Conservation (phyloP, 2,113 vertebrate species). For the Dolichallabes microphthalmus region DNA sequence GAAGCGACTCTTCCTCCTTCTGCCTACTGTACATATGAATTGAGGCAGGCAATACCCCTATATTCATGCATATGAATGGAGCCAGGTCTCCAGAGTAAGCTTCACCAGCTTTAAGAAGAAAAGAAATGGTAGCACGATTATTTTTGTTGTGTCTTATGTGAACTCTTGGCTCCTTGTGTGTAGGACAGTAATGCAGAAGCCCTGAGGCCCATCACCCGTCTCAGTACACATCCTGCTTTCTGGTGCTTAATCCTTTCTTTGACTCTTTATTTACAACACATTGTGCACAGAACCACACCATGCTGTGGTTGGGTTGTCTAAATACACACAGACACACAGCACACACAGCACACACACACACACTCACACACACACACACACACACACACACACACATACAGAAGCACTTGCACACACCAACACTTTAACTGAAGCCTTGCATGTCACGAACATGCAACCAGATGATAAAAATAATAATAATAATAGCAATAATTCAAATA, state of each 20-base stretch:
- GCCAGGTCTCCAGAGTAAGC: not conserved
- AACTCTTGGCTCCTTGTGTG: conserved; percentile 10
- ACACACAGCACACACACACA: conserved; percentile 21
- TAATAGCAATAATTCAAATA: too few relatives aligned
- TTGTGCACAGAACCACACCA: conserved; percentile 68
- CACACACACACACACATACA: conserved; percentile 27
- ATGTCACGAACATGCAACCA: not conserved
- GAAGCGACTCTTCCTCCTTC: conserved; percentile 57
- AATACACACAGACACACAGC: not conserved
- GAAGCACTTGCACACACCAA: conserved; percentile 8
- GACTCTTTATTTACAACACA: conserved; percentile 69
- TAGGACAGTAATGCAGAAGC: conserved; percentile 46
- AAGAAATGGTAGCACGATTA: not conserved
- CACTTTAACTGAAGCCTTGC: conserved; percentile 14
- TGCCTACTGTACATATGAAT: conserved; percentile 82
- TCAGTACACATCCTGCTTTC: conserved; percentile 70
- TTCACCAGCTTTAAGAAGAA: not conserved
- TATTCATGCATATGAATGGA: conserved; percentile 79
- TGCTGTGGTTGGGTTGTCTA: conserved; percentile 64
- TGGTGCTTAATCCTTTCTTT: conserved; percentile 80
- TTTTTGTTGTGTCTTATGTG: not conserved
- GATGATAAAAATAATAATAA: too few relatives aligned
- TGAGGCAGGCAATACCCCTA: conserved; percentile 68
- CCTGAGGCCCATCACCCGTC: conserved; percentile 40
- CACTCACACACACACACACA: conserved; percentile 7